These are phyloP conservation scores for Neodiprion pinetum DNA, from an alignment of 1,140 invertebrate species.

Conservation along the genomic window DNA sequence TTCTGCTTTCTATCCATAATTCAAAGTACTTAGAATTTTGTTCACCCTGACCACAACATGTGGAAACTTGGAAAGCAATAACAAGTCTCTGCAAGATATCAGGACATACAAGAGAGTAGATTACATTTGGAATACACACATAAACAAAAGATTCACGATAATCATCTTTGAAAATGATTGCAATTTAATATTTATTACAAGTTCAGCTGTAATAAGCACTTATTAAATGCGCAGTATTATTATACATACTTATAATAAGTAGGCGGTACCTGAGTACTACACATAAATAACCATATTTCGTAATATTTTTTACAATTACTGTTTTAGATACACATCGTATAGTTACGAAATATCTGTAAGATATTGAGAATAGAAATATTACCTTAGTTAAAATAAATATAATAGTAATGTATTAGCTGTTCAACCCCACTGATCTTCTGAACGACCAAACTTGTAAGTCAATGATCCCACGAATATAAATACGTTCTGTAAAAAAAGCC, in stretches of 20 bases:
- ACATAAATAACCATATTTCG: not conserved
- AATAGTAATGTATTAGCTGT: not conserved
- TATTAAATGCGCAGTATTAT: not conserved
- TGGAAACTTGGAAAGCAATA: too few relatives aligned
- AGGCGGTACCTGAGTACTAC: not conserved
- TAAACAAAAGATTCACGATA: too few relatives aligned
- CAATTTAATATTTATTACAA: too few relatives aligned
- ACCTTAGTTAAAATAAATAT: not conserved
- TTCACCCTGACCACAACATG: too few relatives aligned
- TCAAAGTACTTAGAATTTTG: too few relatives aligned
- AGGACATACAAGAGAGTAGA: too few relatives aligned
- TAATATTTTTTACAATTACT: not conserved
- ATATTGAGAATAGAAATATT: too few relatives aligned
- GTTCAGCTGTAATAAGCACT: not conserved
- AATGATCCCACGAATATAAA: conserved; percentile 93
- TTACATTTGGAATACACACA: too few relatives aligned
- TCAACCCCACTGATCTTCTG: conserved; percentile 84
- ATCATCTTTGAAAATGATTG: too few relatives aligned
- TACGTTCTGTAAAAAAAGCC: conserved; percentile 93
- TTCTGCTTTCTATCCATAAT: too few relatives aligned
- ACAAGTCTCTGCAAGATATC: too few relatives aligned
- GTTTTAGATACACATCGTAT: not conserved
- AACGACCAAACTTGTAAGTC: conserved; percentile 93
- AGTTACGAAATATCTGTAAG: not conserved
- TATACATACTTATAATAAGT: not conserved